phyloP scores from a whole-genome alignment of 1,140 invertebrate species.

The Brachionus calyciflorus region DNA sequence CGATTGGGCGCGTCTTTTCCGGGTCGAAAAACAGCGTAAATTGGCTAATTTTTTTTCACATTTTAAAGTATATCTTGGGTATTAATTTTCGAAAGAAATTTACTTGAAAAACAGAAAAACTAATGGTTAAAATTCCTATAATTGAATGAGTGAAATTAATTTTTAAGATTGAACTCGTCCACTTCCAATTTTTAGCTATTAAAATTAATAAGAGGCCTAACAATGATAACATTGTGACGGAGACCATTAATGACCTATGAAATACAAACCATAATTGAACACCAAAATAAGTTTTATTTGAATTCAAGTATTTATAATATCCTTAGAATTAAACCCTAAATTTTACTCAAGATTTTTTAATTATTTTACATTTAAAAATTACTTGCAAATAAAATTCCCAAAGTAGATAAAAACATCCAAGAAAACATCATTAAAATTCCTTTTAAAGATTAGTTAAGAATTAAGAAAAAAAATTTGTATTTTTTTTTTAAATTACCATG shows the following conservation, averaged over 20 bases:
- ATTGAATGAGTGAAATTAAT: slow-evolving; percentile 18
- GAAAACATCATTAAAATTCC: neutral
- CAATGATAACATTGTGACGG: neutral
- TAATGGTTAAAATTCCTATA: neutral
- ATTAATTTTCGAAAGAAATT: neutral
- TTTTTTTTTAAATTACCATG: neutral
- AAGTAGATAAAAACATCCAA: slow-evolving; percentile 19
- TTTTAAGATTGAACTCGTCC: neutral
- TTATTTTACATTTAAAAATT: neutral
- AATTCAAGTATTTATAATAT: slow-evolving; percentile 2
- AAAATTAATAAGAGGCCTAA: neutral
- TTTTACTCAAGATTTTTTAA: neutral
- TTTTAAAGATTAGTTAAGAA: neutral
- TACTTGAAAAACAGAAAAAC: slow-evolving; percentile 10
- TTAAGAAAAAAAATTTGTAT: neutral
- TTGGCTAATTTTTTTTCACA: neutral
- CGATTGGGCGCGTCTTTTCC: neutral
- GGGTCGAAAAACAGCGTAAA: neutral
- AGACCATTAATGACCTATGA: neutral
- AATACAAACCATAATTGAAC: slow-evolving; percentile 11
- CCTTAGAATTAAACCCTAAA: slow-evolving; percentile 1
- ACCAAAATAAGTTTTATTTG: slow-evolving; percentile 4
- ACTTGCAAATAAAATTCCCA: slow-evolving; percentile 6
- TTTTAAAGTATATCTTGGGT: no score
- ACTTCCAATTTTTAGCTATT: neutral